A percentile compares a stretch with the other conserved stretches of the same genome.
Evolutionary conservation across 2,797 vertebrate species (phyloP).

Genomic region (Hoplostethus mediterraneus): DNA sequence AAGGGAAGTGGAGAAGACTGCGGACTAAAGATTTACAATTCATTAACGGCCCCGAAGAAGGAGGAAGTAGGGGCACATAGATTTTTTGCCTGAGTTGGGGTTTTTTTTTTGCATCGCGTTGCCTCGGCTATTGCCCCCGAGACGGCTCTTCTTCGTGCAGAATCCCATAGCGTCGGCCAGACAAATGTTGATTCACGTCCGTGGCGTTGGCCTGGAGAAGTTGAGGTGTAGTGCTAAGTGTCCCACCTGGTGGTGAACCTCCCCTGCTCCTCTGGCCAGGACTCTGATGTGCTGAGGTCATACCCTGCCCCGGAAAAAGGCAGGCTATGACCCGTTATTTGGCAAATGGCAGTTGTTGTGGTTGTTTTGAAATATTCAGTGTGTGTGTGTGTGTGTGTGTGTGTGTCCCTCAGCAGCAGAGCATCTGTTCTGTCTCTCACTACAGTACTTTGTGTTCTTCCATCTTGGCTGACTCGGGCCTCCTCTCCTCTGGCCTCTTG

Average conservation of each 20-base stretch:
- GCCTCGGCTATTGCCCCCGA: constrained; percentile 21
- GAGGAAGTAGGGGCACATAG: constrained; percentile 57
- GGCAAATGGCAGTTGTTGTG: not conserved
- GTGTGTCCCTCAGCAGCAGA: constrained; percentile 35
- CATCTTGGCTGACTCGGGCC: constrained; percentile 58
- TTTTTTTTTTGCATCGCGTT: constrained; percentile 13
- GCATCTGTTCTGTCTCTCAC: constrained; percentile 60
- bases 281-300: constrained; percentile 37
- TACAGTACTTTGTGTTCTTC: constrained; percentile 61
- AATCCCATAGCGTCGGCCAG: constrained; percentile 12
- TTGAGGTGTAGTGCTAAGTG: constrained; percentile 58
- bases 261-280: constrained; percentile 12
- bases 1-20: constrained; percentile 23
- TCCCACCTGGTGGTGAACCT: constrained; percentile 66
- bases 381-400: constrained; percentile 8
- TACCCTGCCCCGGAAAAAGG: constrained; percentile 16
- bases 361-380: constrained; percentile 20
- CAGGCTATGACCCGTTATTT: constrained; percentile 23
- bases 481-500: constrained; percentile 55
- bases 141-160: constrained; percentile 30
- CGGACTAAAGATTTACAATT: constrained; percentile 56
- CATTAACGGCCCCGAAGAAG: constrained; percentile 56
- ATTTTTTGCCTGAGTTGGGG: constrained; percentile 51
- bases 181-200: constrained; percentile 51
- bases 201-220: constrained; percentile 34